These are phyloP conservation scores for Pomacea canaliculata DNA, from an alignment of 2,888 invertebrate genomes.

Conservation along the genomic window DNA sequence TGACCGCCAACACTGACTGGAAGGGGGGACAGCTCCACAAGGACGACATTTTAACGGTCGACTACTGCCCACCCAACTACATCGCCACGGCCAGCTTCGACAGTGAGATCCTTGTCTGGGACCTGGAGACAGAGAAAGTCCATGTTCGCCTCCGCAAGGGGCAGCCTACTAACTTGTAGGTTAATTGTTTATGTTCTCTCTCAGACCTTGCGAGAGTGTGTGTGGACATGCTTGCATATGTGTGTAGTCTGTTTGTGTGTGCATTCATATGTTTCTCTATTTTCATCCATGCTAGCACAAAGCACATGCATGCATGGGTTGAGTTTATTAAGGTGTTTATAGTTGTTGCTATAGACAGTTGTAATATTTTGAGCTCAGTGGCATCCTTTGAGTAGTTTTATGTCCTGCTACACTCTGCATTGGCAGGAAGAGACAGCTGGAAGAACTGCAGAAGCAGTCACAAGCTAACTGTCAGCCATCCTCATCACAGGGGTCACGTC, in stretches of 20 bases:
- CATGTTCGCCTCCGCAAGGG: slow-evolving; percentile 59
- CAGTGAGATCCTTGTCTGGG: slow-evolving; percentile 68
- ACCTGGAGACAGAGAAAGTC: slow-evolving; percentile 65
- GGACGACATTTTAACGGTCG: slow-evolving; percentile 66
- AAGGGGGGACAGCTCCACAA: slow-evolving; percentile 67
- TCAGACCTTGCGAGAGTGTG: not conserved
- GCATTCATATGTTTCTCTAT: not conserved
- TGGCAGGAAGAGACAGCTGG: slow-evolving; percentile 17
- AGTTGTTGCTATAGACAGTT: no score
- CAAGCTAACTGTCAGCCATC: not conserved
- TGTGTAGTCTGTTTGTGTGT: not conserved
- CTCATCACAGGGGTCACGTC: slow-evolving; percentile 41
- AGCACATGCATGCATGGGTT: not conserved
- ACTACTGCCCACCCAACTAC: slow-evolving; percentile 74
- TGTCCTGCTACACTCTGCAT: not conserved
- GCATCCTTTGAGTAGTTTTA: no score
- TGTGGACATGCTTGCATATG: not conserved
- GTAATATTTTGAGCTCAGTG: no score
- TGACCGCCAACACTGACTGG: slow-evolving; percentile 61
- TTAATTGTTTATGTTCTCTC: not conserved
- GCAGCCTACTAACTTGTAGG: slow-evolving; percentile 56
- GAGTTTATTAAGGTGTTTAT: no score
- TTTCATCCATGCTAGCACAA: not conserved
- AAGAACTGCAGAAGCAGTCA: slow-evolving; percentile 17
- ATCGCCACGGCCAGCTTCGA: slow-evolving; percentile 75